Percentiles rank a stretch among this genome's conserved stretches.
Evolutionary conservation across 2,888 invertebrate species (phyloP).

Genomic region (Geophilus truncorum): DNA sequence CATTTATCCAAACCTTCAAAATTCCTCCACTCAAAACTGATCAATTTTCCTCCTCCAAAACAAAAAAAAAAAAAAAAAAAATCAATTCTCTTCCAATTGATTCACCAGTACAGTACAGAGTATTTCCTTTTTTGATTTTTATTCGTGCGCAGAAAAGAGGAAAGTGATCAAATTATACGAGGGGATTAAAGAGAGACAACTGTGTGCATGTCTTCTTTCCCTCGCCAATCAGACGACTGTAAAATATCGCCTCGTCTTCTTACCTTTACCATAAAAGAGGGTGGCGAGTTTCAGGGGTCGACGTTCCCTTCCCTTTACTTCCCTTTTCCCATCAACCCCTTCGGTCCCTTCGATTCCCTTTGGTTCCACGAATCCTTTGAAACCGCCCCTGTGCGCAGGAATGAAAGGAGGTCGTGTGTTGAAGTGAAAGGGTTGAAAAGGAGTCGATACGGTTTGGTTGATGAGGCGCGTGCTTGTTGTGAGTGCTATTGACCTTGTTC

Average conservation of each 20-base stretch:
- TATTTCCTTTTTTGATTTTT: not conserved
- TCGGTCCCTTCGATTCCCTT: not conserved
- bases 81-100: no score
- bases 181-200: not conserved
- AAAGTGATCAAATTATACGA: not conserved
- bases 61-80: not conserved
- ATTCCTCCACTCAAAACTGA: no score
- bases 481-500: not conserved
- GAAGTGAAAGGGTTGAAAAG: constrained; percentile 17
- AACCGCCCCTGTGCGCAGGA: not conserved
- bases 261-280: not conserved
- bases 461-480: constrained; percentile 17
- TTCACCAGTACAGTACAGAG: no score
- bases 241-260: no score
- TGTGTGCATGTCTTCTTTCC: not conserved
- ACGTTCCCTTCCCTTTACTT: not conserved
- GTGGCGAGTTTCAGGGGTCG: not conserved
- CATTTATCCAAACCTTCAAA: no score
- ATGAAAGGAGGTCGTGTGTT: constrained; percentile 15
- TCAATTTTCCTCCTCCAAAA: not conserved
- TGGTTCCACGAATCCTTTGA: not conserved
- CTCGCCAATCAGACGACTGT: not conserved
- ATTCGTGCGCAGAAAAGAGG: not conserved
- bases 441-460: constrained; percentile 19
- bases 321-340: not conserved